Evolutionary conservation across 1,140 invertebrate genomes (phyloP).

Genomic region (Hyphantria cunea): DNA sequence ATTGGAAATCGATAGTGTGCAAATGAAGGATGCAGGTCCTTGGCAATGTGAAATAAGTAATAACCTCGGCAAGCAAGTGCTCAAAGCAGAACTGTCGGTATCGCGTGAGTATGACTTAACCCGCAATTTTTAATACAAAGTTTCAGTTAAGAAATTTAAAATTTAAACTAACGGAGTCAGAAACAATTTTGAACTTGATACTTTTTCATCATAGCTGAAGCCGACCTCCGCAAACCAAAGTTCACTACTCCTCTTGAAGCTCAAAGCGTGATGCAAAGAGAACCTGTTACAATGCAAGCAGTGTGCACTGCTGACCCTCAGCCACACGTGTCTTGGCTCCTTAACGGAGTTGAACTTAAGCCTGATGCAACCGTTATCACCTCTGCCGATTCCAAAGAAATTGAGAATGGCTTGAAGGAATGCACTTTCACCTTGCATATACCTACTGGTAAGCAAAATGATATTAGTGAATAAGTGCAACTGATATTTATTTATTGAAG

Average conservation of each 20-base stretch:
- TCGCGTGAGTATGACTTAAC: constrained; percentile 82
- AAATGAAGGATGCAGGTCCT: constrained; percentile 88
- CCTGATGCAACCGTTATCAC: constrained; percentile 74
- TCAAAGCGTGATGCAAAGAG: constrained; percentile 86
- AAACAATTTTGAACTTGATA: too few relatives aligned
- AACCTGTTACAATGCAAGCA: constrained; percentile 87
- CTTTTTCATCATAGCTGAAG: constrained; percentile 80
- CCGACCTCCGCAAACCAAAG: constrained; percentile 89
- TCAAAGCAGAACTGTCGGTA: constrained; percentile 87
- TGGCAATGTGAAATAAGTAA: constrained; percentile 91
- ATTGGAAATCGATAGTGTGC: constrained; percentile 86
- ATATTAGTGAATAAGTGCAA: too few relatives aligned
- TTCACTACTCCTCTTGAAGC: constrained; percentile 86
- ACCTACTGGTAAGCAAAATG: constrained; percentile 78
- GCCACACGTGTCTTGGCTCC: constrained; percentile 82
- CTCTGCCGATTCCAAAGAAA: constrained; percentile 83
- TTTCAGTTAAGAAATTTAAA: not conserved
- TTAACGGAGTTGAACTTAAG: constrained; percentile 78
- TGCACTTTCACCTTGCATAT: constrained; percentile 88
- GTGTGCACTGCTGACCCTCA: constrained; percentile 91
- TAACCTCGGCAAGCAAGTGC: constrained; percentile 87
- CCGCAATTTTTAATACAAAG: not conserved
- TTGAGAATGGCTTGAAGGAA: constrained; percentile 89
- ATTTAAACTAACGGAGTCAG: too few relatives aligned
- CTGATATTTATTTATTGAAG: too few relatives aligned